A percentile compares a stretch with the other conserved stretches of the same genome.
Conservation (phyloP, 2,888 invertebrate species). For the Phytoseiulus persimilis region DNA sequence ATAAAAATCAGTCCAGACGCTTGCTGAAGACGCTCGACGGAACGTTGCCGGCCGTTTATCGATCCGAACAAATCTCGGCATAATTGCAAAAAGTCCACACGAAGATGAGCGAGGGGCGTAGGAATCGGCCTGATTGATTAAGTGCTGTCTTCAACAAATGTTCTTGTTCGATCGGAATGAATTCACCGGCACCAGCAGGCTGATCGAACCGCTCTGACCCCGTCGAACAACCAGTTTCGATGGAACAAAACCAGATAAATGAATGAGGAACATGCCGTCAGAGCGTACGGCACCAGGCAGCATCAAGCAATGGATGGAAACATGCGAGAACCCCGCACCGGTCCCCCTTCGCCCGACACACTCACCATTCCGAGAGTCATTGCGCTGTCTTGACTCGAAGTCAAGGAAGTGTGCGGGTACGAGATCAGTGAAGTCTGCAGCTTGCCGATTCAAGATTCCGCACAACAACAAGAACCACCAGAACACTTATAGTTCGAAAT, state of each 20-base stretch:
- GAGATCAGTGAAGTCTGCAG: slow-evolving; percentile 5
- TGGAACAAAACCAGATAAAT: neutral
- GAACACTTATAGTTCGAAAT: neutral
- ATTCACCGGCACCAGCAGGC: neutral
- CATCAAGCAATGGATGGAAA: neutral
- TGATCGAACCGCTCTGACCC: neutral
- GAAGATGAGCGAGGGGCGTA: neutral
- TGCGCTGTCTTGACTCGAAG: neutral
- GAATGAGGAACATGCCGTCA: neutral
- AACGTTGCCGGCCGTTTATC: neutral
- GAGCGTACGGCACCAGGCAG: neutral
- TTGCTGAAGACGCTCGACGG: too few relatives aligned
- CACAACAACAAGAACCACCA: neutral
- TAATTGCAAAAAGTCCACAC: neutral
- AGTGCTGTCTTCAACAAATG: neutral
- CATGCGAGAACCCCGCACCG: neutral
- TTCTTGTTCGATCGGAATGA: neutral
- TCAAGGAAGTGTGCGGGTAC: neutral
- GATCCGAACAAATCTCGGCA: neutral
- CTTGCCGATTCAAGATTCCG: neutral
- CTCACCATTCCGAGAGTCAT: slow-evolving; percentile 5
- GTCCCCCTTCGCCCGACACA: neutral
- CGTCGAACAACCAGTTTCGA: neutral
- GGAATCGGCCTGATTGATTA: neutral
- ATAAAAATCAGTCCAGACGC: too few relatives aligned